Evolutionary conservation across 2,797 vertebrate genomes (phyloP).

Genomic region (Channa striata): DNA sequence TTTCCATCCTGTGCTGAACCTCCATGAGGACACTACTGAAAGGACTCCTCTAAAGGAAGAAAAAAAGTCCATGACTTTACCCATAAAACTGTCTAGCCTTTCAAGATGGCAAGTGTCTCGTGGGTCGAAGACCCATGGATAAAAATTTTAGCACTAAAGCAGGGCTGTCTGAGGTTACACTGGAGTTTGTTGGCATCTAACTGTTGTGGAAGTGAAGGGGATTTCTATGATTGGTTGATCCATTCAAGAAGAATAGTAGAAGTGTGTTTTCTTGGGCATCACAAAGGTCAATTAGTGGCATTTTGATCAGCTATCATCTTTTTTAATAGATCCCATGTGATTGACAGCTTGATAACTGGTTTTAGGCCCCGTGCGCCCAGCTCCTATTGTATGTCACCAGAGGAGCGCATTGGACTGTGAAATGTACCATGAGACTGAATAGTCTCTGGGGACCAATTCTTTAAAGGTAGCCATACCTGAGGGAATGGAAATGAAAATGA

Average conservation of each 20-base stretch:
- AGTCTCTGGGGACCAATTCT: constrained; percentile 74
- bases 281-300: constrained; percentile 49
- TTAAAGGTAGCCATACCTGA: constrained; percentile 73
- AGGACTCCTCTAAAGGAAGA: constrained; percentile 61
- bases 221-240: constrained; percentile 55
- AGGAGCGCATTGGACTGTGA: constrained; percentile 61
- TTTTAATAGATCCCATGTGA: constrained; percentile 55
- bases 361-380: constrained; percentile 58
- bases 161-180: constrained; percentile 71
- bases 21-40: constrained; percentile 78
- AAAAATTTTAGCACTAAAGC: constrained; percentile 59
- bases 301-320: constrained; percentile 43
- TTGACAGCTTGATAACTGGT: constrained; percentile 58
- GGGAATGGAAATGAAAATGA: constrained; percentile 66
- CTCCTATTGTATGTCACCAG: constrained; percentile 66
- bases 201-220: constrained; percentile 37
- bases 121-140: constrained; percentile 58
- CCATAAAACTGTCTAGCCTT: constrained; percentile 40
- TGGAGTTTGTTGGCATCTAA: constrained; percentile 68
- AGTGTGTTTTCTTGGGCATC: constrained; percentile 64
- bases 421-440: constrained; percentile 56
- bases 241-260: constrained; percentile 51
- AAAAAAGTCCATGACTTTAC: constrained; percentile 53
- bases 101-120: constrained; percentile 43
- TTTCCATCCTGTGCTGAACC: constrained; percentile 93